A percentile compares a stretch with the other conserved stretches of the same genome.
These are phyloP conservation scores for Zele albiditarsus DNA, from an alignment of 2,888 invertebrate species.

Conservation along the genomic window DNA sequence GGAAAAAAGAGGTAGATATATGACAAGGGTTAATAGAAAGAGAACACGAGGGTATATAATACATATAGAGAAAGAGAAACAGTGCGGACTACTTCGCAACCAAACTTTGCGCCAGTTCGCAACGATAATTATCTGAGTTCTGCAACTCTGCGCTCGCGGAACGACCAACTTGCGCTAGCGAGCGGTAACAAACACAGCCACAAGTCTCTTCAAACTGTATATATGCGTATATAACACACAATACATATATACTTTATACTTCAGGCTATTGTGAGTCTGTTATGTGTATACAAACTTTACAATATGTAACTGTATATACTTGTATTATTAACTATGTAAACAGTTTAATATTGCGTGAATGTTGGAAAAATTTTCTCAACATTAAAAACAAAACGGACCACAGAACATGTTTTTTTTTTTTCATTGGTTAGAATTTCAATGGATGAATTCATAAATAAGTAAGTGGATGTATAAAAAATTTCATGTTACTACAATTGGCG, in stretches of 20 bases:
- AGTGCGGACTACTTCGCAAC: constrained; percentile 38
- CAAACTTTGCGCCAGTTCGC: constrained; percentile 60
- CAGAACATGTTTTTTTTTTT: not conserved
- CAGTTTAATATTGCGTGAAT: not conserved
- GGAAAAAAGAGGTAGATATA: constrained; percentile 31
- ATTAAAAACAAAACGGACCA: not conserved
- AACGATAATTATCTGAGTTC: constrained; percentile 68
- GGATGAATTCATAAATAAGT: not conserved
- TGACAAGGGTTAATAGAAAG: not conserved
- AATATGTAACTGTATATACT: not conserved
- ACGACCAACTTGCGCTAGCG: constrained; percentile 43
- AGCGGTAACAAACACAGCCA: constrained; percentile 27
- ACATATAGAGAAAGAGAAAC: constrained; percentile 16
- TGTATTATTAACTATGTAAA: constrained; percentile 11
- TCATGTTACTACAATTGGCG: not conserved
- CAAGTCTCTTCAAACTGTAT: constrained; percentile 18
- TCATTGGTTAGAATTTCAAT: not conserved
- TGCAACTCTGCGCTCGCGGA: constrained; percentile 58
- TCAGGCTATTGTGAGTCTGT: not conserved
- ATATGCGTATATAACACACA: not conserved
- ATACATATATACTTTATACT: not conserved
- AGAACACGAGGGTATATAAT: not conserved
- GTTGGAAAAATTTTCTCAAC: not conserved
- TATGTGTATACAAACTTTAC: constrained; percentile 23
- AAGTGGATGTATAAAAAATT: not conserved